Base-by-base conservation (phyloP, 2,113 vertebrate species). In the Vicugna pacos region DNA sequence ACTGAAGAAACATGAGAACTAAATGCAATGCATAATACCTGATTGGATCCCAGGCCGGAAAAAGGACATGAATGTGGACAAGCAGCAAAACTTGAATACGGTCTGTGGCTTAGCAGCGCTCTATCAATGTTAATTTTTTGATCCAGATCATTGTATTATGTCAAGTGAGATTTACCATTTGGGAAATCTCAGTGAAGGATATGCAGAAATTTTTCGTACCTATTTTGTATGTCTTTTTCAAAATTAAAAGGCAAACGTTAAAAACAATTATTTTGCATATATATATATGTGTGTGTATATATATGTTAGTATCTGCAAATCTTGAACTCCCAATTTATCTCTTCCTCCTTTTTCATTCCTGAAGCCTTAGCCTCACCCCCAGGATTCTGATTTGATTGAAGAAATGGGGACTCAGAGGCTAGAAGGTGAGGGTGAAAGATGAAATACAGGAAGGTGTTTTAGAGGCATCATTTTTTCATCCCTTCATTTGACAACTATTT, bases 191-290 rank as follows among this genome's bases (percentile, higher is more conserved):
- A 22, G 58, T 83, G 56, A 89, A 82, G 12, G 30, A 58, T 32
- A 69, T 38, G 32, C 3, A 52, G 32, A 19, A 58, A 86, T 60
- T 70, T 22, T 72, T 82, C 60, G 17, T 38, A 72, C 24, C 58
- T 16, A 22, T 65, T 85, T 76, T 24, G 13, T 28, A 30, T 26
- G 46, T 20, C 12, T 77, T 20, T 16, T n/a, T 89, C 22, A 83
- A 89, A 89, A 88, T 76, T 83, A n/a, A 93, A 94, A 60, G 8
- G 58, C 80, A 85, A 84, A 85, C 54, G 30, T 69, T 48, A 26
- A 35, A 48, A 35, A 19, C 77, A 88, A 67, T 65, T 48, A 81
- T 58, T 92, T 86, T 65, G 2, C 2, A 42, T 42, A 42, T 42
- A 42, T 42, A 42, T 42, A 42, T 42, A 5, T 42, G 5, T 42